These are phyloP conservation scores for Balanococcus diminutus DNA, from an alignment of 2,888 invertebrate species.

Conservation along the genomic window DNA sequence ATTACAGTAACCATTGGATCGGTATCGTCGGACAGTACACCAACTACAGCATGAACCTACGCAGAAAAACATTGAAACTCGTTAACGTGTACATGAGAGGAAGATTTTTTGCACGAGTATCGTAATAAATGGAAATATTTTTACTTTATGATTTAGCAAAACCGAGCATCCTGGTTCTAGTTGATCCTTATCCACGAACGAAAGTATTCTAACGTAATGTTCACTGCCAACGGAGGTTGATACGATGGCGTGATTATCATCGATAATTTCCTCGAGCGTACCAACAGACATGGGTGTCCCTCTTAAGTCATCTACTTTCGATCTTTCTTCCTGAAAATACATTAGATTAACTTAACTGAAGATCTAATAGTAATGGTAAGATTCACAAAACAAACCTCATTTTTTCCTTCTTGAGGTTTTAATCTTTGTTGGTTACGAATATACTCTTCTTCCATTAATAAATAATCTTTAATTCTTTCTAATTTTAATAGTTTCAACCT, in stretches of 20 bases:
- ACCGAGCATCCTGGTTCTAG: conserved; percentile 99
- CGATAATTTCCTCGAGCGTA: conserved; percentile 98
- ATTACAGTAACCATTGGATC: conserved; percentile 99
- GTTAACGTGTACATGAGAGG: no score
- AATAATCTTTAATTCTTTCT: conserved; percentile 97
- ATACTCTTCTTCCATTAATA: conserved; percentile 99
- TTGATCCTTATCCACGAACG: conserved; percentile 99
- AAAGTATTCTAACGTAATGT: conserved; percentile 98
- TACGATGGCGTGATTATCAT: conserved; percentile 99
- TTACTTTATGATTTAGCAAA: conserved; percentile 92
- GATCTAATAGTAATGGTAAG: neutral
- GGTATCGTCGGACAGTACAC: conserved; percentile 97
- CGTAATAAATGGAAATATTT: neutral
- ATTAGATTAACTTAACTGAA: neutral
- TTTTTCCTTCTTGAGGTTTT: conserved; percentile 99
- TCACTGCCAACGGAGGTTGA: conserved; percentile 99
- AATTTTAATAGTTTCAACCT: conserved; percentile 91
- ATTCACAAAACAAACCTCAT: conserved; percentile 68
- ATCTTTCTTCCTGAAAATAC: conserved; percentile 78
- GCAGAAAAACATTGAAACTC: neutral
- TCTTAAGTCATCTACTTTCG: conserved; percentile 96
- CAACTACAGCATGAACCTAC: conserved; percentile 97
- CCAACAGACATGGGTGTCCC: conserved; percentile 99
- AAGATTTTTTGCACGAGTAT: neutral
- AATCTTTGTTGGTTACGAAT: conserved; percentile 97